These are phyloP conservation scores for Leuciscus waleckii DNA, from an alignment of 2,797 vertebrate species.

Conservation along the genomic window DNA sequence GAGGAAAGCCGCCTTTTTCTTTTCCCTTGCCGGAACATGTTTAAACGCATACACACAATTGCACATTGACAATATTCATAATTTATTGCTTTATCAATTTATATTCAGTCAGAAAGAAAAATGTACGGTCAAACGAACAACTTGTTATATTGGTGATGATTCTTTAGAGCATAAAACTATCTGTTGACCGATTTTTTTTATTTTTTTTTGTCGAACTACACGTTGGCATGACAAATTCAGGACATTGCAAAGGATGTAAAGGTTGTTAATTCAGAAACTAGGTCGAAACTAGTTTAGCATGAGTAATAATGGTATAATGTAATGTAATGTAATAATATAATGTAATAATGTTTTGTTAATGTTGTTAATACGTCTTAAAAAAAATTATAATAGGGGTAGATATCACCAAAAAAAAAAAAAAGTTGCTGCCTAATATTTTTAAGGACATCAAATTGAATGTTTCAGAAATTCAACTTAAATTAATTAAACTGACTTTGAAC, in stretches of 20 bases:
- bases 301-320: not conserved
- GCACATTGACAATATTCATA: not conserved
- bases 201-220: not conserved
- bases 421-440: too few relatives aligned
- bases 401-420: too few relatives aligned
- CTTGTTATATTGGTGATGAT: not conserved
- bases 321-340: not conserved
- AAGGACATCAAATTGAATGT: too few relatives aligned
- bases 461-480: too few relatives aligned
- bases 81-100: not conserved
- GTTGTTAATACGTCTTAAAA: too few relatives aligned
- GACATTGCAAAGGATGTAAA: not conserved
- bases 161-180: not conserved
- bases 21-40: constrained; percentile 63
- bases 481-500: too few relatives aligned
- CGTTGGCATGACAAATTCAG: not conserved
- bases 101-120: not conserved
- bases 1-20: constrained; percentile 41
- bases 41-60: not conserved
- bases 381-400: not conserved
- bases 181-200: too few relatives aligned
- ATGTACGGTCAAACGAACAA: not conserved
- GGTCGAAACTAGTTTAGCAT: not conserved
- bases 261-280: not conserved
- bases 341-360: not conserved